phyloP scores from a whole-genome alignment of 2,797 vertebrate species.

The Lithobates sylvaticus region DNA sequence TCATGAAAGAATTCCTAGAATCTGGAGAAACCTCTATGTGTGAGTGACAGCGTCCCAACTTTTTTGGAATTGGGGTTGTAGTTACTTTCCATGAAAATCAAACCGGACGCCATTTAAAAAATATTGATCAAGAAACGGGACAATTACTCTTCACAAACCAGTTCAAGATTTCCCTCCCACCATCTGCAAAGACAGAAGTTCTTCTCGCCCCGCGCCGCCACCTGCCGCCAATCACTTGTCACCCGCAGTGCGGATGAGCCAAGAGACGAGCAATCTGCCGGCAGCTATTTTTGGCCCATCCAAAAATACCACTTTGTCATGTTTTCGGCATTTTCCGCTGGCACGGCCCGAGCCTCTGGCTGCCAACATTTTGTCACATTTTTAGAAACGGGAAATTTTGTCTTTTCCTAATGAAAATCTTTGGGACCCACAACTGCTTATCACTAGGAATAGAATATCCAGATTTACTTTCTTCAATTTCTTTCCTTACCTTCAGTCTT shows the following conservation, averaged over 20 bases:
- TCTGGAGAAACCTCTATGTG: no score
- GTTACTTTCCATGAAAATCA: neutral
- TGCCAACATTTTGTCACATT: conserved; percentile 4
- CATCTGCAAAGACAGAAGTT: conserved; percentile 5
- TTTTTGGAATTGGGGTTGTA: no score
- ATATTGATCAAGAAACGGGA: neutral
- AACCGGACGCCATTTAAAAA: neutral
- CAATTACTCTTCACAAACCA: neutral
- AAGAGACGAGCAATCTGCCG: neutral
- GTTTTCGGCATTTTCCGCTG: conserved; percentile 27
- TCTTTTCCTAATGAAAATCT: neutral
- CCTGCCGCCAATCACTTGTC: conserved; percentile 34
- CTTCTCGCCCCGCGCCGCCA: neutral
- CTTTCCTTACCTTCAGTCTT: no score
- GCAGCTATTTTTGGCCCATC: conserved; percentile 13
- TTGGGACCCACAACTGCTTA: neutral
- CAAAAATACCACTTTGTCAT: conserved; percentile 22
- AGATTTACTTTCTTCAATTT: no score
- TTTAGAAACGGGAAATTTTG: neutral
- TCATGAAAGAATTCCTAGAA: no score
- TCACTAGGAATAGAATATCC: neutral
- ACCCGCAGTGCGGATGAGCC: conserved; percentile 2
- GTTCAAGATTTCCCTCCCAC: neutral
- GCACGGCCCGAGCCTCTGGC: neutral
- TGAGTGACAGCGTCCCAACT: no score